These are phyloP conservation scores for Drosophila mauritiana DNA, from an alignment of 1,140 invertebrate species.

Conservation along the genomic window DNA sequence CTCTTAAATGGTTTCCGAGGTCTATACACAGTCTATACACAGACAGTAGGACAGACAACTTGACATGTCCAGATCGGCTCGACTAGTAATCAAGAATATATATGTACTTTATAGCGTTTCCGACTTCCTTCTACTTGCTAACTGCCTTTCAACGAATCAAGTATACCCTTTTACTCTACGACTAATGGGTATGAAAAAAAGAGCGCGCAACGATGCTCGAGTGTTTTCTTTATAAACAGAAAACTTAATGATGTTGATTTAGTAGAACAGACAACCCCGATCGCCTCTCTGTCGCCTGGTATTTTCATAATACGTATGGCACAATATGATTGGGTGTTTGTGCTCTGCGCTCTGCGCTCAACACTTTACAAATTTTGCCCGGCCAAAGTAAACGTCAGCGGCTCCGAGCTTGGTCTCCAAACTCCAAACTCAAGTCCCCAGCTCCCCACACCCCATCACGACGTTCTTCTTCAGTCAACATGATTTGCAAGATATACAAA, in stretches of 20 bases:
- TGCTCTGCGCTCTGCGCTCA: constrained; percentile 43
- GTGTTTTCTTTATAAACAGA: constrained; percentile 83
- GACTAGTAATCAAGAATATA: too few species aligned
- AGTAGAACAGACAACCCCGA: constrained; percentile 67
- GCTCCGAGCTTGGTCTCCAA: not conserved
- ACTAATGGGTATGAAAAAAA: constrained; percentile 5
- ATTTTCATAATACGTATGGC: constrained; percentile 69
- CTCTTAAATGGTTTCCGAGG: too few species aligned
- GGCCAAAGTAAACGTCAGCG: constrained; percentile 49
- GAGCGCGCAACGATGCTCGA: constrained; percentile 68
- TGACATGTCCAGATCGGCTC: too few species aligned
- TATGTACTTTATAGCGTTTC: too few species aligned
- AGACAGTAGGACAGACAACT: too few species aligned
- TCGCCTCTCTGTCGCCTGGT: constrained; percentile 16
- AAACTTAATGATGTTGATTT: constrained; percentile 83
- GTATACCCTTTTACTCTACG: too few species aligned
- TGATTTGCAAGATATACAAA: constrained; percentile 81
- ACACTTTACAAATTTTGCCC: constrained; percentile 65
- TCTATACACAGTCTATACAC: too few species aligned
- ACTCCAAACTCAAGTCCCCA: not conserved
- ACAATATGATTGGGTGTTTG: constrained; percentile 68
- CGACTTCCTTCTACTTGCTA: too few species aligned
- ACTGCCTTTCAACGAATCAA: too few species aligned
- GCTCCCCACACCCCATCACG: constrained; percentile 18
- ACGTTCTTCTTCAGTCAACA: constrained; percentile 68